Evolutionary conservation across 2,797 vertebrate genomes (phyloP), one percentile per base, ranked within the genome.

Genomic region (Rousettus madagascariensis): DNA sequence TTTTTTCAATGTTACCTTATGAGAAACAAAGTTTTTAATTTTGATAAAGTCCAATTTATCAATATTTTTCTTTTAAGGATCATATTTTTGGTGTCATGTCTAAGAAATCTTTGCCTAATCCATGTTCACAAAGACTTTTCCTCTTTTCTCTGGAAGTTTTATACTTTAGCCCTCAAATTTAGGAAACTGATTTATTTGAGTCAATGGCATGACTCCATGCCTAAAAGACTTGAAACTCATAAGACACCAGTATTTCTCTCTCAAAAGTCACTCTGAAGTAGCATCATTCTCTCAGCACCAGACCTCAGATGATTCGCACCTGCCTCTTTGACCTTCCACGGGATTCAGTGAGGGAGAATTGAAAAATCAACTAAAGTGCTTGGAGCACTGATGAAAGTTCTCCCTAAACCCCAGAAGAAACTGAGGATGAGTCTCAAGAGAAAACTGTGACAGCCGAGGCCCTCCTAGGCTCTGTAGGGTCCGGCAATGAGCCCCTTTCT

Each of bases 71-170:
- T 66, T 90, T 71, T 71, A 85, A 53, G 24, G 9, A 51, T 69
- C 53, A 82, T 61, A 20, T 26, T 77, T 80, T 80, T 72, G 38
- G 24, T 90, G 24, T 85, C 33, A 30, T 26, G 36, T 30, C 53
- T 79, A 84, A 85, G 51, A 93, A 95, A 57, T 59, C 30, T 49
- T 87, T 85, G 38, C 69, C 59, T 95, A 88, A 65, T 80, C 16
- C n/a, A 41, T n/a, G 43, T 71, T 74, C 17, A 66, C 49, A 77
- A 83, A 89, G n/a, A 8, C 7, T 69, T 94, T 94, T 43, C 55
- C 12, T 12, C 55, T 96, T 91, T 93, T n/a, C 57, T 80, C 66
- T 85, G 53, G 13, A 55, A 84, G 8, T 94, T 90, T 90, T 61
- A 80, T 46, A 71, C 77, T 69, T 38, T 69, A 84, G 4, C 12